Base-by-base conservation (phyloP, 2,113 vertebrate genomes). In the Natator depressus region DNA sequence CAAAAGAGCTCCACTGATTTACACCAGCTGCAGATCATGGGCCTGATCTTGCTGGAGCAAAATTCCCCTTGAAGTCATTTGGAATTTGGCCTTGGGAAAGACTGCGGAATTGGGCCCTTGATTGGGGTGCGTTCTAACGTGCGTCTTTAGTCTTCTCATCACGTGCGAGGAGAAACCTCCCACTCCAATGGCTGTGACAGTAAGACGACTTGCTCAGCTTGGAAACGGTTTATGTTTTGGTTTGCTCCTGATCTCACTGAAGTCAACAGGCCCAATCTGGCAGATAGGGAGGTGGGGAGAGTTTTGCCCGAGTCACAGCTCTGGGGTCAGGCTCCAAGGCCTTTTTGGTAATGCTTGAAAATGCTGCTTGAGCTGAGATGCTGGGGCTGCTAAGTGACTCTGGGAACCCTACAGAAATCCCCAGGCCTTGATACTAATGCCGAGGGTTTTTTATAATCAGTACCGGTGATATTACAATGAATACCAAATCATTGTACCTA, bases 161-260 rank as follows among this genome's bases (percentile, higher is more conserved):
- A 25, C 47, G 29, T 10, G 53, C 13, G 11, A 12, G 35, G 46
- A 49, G 57, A 49, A 84, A 10, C 29, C 62, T 20, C 35, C 20
- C 9, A 5, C 19, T 10, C 65, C n/a, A 5, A 72, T 22, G 9
- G 47, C 6, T 11, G n/a, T 14, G 16, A 72, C 82, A 79, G 85
- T 85, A 46, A 1, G 62, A 1, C 0, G 0, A 5, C 85, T 50
- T 75, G 81, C 69, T 57, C 75, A 8, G 92, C 0, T 6, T 51
- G 13, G 29, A n/a, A 51, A 55, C 27, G 42, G 10, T 5, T 89
- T 62, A 10, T 0, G 0, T 16, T 6, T 46, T 5, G 80, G 31
- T 85, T 92, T 38, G 19, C 9, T 72, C n/a, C 65, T 22, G 19
- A 38, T 72, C 35, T 86, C 25, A 1, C 11, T 89, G 87, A 6